These are phyloP conservation scores for Hystrix cristata DNA, from an alignment of 2,113 vertebrate genomes.

Conservation along the genomic window DNA sequence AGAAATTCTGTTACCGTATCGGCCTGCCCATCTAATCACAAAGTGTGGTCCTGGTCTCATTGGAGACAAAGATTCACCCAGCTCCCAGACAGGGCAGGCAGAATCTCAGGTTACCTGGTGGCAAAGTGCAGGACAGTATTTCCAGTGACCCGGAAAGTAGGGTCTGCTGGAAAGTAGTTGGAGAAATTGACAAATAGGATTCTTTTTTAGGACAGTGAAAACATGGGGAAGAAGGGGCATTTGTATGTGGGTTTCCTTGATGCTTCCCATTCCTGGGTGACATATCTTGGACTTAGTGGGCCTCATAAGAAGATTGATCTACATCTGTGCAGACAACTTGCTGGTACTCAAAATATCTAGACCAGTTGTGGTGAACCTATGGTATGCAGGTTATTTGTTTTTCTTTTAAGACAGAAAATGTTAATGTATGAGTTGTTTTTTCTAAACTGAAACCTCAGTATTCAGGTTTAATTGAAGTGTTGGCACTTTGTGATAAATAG, in stretches of 20 bases:
- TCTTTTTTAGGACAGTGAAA: not conserved
- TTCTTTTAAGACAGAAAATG: not conserved
- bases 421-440: not conserved
- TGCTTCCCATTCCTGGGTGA: not conserved
- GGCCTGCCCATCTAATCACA: slow-evolving; percentile 53
- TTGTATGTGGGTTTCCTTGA: not conserved
- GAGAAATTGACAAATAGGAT: not conserved
- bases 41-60: not conserved
- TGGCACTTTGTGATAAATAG: not conserved
- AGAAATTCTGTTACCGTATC: slow-evolving; percentile 53
- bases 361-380: not conserved
- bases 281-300: no score
- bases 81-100: not conserved
- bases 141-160: slow-evolving; percentile 81
- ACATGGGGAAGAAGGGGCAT: not conserved
- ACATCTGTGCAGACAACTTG: not conserved
- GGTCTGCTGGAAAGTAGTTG: not conserved
- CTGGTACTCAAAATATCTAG: not conserved
- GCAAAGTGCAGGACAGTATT: not conserved
- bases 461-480: not conserved
- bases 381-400: not conserved
- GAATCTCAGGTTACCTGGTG: slow-evolving; percentile 63
- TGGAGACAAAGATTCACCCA: not conserved
- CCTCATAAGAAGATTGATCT: not conserved
- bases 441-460: not conserved